These are phyloP conservation scores for Pandemis heparana DNA, from an alignment of 2,888 invertebrate genomes.

Conservation along the genomic window DNA sequence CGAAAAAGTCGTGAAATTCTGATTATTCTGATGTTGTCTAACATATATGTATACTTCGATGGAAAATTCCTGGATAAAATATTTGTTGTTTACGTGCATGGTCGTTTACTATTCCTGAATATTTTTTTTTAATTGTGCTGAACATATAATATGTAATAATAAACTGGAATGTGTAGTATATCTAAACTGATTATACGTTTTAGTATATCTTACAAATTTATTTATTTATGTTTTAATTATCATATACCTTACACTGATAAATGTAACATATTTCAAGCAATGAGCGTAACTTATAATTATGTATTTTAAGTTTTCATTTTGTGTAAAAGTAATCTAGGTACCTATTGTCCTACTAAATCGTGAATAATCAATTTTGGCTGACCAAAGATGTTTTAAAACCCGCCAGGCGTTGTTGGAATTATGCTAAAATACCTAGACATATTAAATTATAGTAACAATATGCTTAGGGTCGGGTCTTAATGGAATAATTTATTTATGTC, in stretches of 20 bases:
- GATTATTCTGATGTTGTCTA: too few relatives aligned
- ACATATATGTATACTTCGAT: background rate
- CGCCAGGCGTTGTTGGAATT: background rate
- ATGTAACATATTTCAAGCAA: background rate
- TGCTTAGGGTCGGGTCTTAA: background rate
- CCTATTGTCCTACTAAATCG: background rate
- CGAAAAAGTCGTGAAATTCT: too few relatives aligned
- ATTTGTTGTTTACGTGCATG: background rate
- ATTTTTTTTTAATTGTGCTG: background rate
- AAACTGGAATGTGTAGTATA: background rate
- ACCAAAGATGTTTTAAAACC: slow-evolving; percentile 20
- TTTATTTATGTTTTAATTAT: background rate
- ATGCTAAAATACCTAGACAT: background rate
- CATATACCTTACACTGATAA: background rate
- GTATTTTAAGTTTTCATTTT: background rate
- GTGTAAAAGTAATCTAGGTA: background rate
- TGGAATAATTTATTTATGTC: background rate
- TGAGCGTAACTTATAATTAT: background rate
- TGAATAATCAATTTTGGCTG: background rate
- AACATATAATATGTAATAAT: background rate
- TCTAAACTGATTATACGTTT: background rate
- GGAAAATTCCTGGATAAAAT: background rate
- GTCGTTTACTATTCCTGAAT: background rate
- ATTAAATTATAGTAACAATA: background rate
- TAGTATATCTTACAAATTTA: background rate